Percentiles rank a stretch among this genome's conserved stretches.
Evolutionary conservation across 2,113 vertebrate genomes (phyloP).

Genomic region (Pterophyllum scalare): DNA sequence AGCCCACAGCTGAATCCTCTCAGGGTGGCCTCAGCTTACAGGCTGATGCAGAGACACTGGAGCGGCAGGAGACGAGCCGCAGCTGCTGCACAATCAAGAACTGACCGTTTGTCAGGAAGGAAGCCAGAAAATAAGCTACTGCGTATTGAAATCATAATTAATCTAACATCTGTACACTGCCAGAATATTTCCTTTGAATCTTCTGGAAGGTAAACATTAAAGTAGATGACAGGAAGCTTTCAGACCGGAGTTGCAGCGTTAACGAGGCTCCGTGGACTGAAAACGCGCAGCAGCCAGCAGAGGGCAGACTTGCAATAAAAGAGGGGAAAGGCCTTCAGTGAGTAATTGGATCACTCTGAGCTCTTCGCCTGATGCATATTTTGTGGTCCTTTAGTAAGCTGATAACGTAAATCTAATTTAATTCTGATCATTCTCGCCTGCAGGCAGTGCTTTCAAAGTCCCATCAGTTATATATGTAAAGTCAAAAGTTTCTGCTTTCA

Average conservation of each 20-base stretch:
- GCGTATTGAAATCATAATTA: neutral
- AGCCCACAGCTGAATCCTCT: slow-evolving; percentile 62
- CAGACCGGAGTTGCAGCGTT: neutral
- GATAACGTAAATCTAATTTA: slow-evolving; percentile 39
- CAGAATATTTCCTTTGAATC: neutral
- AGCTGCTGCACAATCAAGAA: slow-evolving; percentile 44
- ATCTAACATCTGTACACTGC: neutral
- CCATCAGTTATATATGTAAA: neutral
- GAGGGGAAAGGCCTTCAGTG: neutral
- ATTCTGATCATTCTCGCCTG: neutral
- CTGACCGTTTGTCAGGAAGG: neutral
- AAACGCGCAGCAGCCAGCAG: slow-evolving; percentile 56
- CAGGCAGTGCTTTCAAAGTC: neutral
- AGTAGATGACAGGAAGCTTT: neutral
- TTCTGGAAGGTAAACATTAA: neutral
- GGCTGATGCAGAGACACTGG: neutral
- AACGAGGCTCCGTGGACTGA: neutral
- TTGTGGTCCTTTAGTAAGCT: slow-evolving; percentile 36
- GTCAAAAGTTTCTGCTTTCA: neutral
- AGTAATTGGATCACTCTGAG: slow-evolving; percentile 31
- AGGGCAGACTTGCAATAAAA: slow-evolving; percentile 66
- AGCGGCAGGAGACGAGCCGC: slow-evolving; percentile 47
- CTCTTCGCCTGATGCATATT: slow-evolving; percentile 24
- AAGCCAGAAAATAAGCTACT: neutral
- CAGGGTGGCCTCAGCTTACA: slow-evolving; percentile 49